phyloP scores from a whole-genome alignment of 2,888 invertebrate genomes.

The Smittia aterrima region DNA sequence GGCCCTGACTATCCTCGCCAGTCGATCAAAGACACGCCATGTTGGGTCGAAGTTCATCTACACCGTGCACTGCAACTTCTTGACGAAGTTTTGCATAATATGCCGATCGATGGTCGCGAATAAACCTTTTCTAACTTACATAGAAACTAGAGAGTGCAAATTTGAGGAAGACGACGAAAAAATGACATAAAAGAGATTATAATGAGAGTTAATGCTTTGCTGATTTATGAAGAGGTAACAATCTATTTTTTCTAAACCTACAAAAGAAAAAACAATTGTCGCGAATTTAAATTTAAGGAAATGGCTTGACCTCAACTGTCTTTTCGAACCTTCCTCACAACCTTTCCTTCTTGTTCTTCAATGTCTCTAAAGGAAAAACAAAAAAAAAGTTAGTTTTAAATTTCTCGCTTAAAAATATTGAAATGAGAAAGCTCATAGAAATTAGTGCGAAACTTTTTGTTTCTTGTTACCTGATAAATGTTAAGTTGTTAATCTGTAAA shows the following conservation, averaged over 20 bases:
- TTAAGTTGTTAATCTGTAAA: too few species aligned
- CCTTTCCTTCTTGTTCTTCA: neutral
- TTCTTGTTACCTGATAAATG: too few species aligned
- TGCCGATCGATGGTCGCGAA: constrained; percentile 83
- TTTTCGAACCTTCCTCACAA: neutral
- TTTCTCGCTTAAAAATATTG: constrained; percentile 6
- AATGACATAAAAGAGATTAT: constrained; percentile 32
- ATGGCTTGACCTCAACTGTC: neutral
- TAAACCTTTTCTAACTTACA: constrained; percentile 16
- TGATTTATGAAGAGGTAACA: constrained; percentile 17
- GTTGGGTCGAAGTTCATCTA: constrained; percentile 94
- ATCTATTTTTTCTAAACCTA: constrained; percentile 12
- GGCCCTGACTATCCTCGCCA: constrained; percentile 96
- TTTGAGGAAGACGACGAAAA: neutral
- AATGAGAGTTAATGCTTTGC: constrained; percentile 22
- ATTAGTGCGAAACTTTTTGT: constrained; percentile 22
- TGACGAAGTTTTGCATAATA: constrained; percentile 95
- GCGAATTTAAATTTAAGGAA: neutral
- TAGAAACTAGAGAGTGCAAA: constrained; percentile 32
- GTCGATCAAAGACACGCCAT: constrained; percentile 98
- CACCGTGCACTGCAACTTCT: constrained; percentile 93
- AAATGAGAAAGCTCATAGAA: constrained; percentile 8
- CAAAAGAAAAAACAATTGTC: neutral
- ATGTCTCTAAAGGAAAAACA: neutral
- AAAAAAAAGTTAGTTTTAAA: neutral